These are phyloP conservation scores for Montipora cactus DNA, from an alignment of 64 coral and sea anemone species.

Conservation along the genomic window DNA sequence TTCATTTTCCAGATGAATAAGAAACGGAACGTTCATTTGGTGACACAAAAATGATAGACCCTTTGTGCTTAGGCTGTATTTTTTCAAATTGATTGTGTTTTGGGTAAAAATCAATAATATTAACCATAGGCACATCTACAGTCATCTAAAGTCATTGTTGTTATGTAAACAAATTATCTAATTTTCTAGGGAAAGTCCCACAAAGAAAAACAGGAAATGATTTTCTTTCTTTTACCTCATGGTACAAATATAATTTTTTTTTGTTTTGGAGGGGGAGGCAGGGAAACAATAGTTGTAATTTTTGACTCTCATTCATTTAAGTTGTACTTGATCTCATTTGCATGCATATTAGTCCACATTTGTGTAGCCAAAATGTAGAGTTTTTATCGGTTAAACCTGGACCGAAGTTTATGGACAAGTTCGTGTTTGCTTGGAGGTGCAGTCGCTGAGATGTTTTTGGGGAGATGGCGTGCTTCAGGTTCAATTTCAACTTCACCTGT, in stretches of 20 bases:
- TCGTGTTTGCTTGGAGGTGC: slow-evolving; percentile 47
- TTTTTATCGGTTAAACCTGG: slow-evolving; percentile 29
- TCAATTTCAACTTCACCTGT: not conserved
- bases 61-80: not conserved
- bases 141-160: no score
- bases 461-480: not conserved
- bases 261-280: no score
- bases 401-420: not conserved
- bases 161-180: not conserved
- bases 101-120: not conserved
- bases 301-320: no score
- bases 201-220: no score
- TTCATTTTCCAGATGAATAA: slow-evolving; percentile 43
- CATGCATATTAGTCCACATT: no score
- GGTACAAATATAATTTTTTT: no score
- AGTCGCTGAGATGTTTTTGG: slow-evolving; percentile 54
- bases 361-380: no score
- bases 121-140: no score
- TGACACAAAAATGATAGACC: not conserved
- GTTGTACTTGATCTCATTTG: no score
- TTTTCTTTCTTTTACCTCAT: no score
- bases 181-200: not conserved
- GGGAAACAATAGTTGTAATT: no score
- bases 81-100: not conserved
- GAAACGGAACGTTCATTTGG: not conserved